These are phyloP conservation scores for Drosophila nikananu DNA, from an alignment of 1,140 invertebrate genomes.

Conservation along the genomic window DNA sequence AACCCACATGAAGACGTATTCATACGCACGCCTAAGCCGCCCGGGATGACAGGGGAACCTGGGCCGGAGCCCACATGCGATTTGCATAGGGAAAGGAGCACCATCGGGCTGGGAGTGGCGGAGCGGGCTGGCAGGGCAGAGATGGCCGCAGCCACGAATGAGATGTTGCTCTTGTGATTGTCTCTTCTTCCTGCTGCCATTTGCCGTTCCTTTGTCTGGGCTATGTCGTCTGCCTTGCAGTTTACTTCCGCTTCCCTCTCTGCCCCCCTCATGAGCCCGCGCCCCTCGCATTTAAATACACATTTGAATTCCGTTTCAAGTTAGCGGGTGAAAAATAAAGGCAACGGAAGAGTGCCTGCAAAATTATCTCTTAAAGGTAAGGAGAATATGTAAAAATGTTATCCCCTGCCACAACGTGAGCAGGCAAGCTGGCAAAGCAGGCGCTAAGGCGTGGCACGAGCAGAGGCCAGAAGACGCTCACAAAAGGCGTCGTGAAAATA, in stretches of 20 bases:
- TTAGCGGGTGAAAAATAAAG: conserved; percentile 72
- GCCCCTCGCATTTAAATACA: conserved; percentile 63
- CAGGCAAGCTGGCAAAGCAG: conserved; percentile 73
- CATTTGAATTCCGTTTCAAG: conserved; percentile 81
- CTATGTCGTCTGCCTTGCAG: conserved; percentile 47
- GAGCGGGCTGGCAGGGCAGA: not conserved
- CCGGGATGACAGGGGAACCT: conserved; percentile 28
- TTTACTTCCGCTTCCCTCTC: conserved; percentile 21
- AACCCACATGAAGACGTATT: conserved; percentile 61
- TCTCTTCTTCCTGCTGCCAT: conserved; percentile 64
- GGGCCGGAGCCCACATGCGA: conserved; percentile 60
- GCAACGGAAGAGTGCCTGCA: conserved; percentile 50
- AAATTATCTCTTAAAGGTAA: conserved; percentile 77
- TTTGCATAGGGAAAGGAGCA: conserved; percentile 71
- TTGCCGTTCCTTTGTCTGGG: conserved; percentile 67
- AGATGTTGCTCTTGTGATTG: conserved; percentile 73
- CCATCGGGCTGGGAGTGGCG: conserved; percentile 39
- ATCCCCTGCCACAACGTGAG: conserved; percentile 51
- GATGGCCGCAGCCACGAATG: conserved; percentile 54
- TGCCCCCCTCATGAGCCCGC: conserved; percentile 6
- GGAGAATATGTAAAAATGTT: conserved; percentile 75
- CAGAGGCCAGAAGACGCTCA: conserved; percentile 71
- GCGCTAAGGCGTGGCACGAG: conserved; percentile 45
- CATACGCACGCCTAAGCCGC: conserved; percentile 67
- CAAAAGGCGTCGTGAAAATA: conserved; percentile 77